phyloP scores from a whole-genome alignment of 2,888 invertebrate genomes.

The Drosophila conformis region DNA sequence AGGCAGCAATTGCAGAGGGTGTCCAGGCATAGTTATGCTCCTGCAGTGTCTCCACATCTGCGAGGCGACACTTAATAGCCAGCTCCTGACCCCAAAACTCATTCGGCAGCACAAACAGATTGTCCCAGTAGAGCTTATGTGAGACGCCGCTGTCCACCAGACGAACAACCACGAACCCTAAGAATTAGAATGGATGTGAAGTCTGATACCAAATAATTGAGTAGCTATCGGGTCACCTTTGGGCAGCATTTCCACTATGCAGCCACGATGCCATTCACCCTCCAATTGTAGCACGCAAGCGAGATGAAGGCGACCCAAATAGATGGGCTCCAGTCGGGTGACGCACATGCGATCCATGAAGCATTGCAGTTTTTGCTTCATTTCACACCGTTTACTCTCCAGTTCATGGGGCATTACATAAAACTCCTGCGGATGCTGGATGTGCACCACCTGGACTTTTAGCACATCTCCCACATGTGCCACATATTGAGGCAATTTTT shows the following conservation, averaged over 20 bases:
- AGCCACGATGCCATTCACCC: conserved; percentile 79
- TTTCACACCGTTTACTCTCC: not conserved
- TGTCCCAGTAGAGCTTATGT: conserved; percentile 86
- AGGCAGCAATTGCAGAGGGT: conserved; percentile 76
- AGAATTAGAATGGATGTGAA: not conserved
- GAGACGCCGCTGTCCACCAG: conserved; percentile 87
- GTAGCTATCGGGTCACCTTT: conserved; percentile 55
- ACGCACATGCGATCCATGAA: conserved; percentile 35
- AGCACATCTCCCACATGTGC: conserved; percentile 58
- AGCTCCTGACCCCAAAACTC: conserved; percentile 64
- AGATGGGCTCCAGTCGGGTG: conserved; percentile 73
- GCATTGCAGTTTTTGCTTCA: conserved; percentile 57
- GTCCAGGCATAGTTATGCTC: conserved; percentile 84
- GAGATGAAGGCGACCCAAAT: conserved; percentile 69
- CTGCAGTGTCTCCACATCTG: conserved; percentile 85
- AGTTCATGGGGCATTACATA: conserved; percentile 86
- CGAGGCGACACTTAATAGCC: conserved; percentile 80
- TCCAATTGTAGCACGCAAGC: conserved; percentile 72
- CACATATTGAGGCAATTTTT: conserved; percentile 26
- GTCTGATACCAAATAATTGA: not conserved
- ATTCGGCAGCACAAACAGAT: conserved; percentile 86
- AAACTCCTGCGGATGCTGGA: conserved; percentile 88
- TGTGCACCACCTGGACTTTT: conserved; percentile 87
- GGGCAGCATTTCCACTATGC: conserved; percentile 69
- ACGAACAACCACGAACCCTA: conserved; percentile 73